Evolutionary conservation across 2,113 vertebrate genomes (phyloP).

Genomic region (Atlantisia rogersi): DNA sequence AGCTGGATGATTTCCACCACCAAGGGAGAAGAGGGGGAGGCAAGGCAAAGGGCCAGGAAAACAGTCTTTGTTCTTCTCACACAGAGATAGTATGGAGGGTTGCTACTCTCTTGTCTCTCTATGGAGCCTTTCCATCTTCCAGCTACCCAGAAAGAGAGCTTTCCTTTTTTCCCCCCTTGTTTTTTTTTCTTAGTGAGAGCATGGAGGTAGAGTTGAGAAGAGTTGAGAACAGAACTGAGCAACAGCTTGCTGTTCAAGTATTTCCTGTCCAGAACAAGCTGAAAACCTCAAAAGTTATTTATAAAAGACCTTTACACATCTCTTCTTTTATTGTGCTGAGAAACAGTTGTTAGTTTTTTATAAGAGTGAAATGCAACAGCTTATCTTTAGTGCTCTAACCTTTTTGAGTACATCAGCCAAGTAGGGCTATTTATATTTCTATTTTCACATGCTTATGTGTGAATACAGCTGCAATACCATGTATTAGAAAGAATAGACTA

Average conservation of each 20-base stretch:
- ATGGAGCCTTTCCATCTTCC: not conserved
- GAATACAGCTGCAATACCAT: not conserved
- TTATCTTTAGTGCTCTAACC: not conserved
- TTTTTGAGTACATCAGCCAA: not conserved
- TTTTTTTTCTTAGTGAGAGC: not conserved
- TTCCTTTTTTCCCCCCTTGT: not conserved
- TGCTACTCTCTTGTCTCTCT: slow-evolving; percentile 25
- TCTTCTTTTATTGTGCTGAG: not conserved
- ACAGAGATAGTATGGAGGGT: not conserved
- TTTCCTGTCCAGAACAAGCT: slow-evolving; percentile 3
- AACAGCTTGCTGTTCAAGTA: not conserved
- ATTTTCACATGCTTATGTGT: not conserved
- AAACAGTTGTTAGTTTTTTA: not conserved
- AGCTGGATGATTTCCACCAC: slow-evolving; percentile 31
- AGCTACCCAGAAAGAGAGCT: not conserved
- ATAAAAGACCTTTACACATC: not conserved
- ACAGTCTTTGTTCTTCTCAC: slow-evolving; percentile 25
- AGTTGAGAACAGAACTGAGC: not conserved
- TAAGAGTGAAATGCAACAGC: not conserved
- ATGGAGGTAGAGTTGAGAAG: not conserved
- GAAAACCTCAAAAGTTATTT: slow-evolving; percentile 6
- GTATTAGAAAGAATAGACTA: not conserved
- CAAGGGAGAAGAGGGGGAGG: not conserved
- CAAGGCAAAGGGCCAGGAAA: slow-evolving; percentile 39
- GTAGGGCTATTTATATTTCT: not conserved